Evolutionary conservation across 2,113 vertebrate species (phyloP).

Genomic region (Osmerus eperlanus): DNA sequence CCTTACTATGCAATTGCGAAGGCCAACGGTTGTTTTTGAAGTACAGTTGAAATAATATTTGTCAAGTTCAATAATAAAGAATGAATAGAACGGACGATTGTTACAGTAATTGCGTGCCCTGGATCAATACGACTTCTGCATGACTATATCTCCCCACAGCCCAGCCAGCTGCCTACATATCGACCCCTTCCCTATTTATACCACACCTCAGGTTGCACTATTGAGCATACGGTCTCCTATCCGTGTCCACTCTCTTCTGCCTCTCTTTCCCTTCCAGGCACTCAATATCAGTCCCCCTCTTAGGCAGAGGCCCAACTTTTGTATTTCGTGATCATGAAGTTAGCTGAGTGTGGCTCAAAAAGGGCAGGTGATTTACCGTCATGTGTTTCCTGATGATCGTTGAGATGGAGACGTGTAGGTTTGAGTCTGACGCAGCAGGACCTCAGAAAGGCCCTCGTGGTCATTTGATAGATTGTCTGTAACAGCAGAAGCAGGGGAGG

Average conservation of each 20-base stretch:
- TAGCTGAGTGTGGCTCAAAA: too few relatives aligned
- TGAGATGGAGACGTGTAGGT: too few relatives aligned
- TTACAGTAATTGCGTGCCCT: conserved; percentile 46
- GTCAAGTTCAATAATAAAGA: conserved; percentile 26
- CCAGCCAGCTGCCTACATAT: conserved; percentile 37
- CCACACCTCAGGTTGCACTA: conserved; percentile 16
- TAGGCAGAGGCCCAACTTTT: neutral
- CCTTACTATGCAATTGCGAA: too few relatives aligned
- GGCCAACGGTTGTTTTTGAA: conserved; percentile 34
- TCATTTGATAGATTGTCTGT: neutral
- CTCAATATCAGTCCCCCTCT: neutral
- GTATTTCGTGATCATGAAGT: neutral
- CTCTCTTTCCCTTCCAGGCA: neutral
- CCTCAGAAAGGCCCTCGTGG: too few relatives aligned
- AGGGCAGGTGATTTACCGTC: too few relatives aligned
- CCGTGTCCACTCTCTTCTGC: neutral
- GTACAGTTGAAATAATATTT: conserved; percentile 36
- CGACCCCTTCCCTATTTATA: conserved; percentile 33
- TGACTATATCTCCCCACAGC: conserved; percentile 26
- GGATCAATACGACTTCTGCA: conserved; percentile 46
- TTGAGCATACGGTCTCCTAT: neutral
- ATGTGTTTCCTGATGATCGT: too few relatives aligned
- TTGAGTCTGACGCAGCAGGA: too few relatives aligned
- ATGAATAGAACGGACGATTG: conserved; percentile 7
- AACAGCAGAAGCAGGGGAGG: neutral